A percentile compares a stretch with the other conserved stretches of the same genome.
phyloP scores from a whole-genome alignment of 2,797 vertebrate species.

The Dryobates pubescens region DNA sequence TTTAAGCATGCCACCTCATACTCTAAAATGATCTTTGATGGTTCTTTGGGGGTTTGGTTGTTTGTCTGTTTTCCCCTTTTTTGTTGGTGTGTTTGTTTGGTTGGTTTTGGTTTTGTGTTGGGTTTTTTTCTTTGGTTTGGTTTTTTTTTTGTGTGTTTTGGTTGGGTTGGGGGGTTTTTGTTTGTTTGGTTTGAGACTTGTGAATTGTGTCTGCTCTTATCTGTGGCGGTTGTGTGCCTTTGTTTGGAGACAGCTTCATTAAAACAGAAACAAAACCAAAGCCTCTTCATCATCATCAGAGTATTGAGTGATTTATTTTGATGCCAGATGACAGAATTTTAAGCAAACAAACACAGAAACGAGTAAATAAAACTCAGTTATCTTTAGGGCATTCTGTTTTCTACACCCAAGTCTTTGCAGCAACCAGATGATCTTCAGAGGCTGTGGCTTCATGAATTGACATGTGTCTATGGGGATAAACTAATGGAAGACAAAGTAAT shows the following conservation, averaged over 20 bases:
- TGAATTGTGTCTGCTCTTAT: not conserved
- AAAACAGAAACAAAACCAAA: not conserved
- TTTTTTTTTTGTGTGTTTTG: not conserved
- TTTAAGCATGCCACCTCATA: not conserved
- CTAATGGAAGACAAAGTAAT: slow-evolving; percentile 79
- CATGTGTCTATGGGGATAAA: slow-evolving; percentile 84
- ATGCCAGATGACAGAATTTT: not conserved
- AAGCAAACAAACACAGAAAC: not conserved
- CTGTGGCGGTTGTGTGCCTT: not conserved
- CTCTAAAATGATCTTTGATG: not conserved
- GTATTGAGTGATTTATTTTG: not conserved
- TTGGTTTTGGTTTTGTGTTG: too few relatives aligned
- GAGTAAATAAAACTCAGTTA: not conserved
- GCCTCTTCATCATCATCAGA: not conserved
- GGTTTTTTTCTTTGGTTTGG: too few relatives aligned
- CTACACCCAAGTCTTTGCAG: slow-evolving; percentile 78
- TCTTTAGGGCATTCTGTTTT: slow-evolving; percentile 84
- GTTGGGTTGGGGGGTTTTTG: too few relatives aligned
- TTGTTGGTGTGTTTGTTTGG: too few relatives aligned
- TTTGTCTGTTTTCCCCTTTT: too few relatives aligned
- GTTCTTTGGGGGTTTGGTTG: too few relatives aligned
- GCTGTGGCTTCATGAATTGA: slow-evolving; percentile 85
- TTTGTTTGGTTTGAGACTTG: not conserved
- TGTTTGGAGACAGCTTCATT: not conserved
- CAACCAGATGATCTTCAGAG: slow-evolving; percentile 72